Evolutionary conservation across 2,888 invertebrate genomes (phyloP), one percentile per base, ranked within the genome.

Genomic region (Galerucella pusilla): DNA sequence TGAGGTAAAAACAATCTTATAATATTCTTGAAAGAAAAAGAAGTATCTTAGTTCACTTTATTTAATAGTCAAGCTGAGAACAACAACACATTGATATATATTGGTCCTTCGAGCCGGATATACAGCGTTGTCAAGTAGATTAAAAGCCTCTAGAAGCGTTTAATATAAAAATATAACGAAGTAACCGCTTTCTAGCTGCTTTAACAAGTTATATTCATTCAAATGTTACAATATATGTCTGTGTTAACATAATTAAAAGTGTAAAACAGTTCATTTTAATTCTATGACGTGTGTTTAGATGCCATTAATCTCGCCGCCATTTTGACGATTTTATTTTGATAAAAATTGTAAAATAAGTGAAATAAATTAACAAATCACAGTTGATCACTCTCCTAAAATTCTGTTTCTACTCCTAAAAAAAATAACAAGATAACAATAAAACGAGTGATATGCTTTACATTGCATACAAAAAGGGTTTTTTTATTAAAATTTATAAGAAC

Each of bases 281-380:
- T 72, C 59, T 67, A 67, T 28, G 49, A 66, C 28, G 59, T 60
- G n/a, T 12, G 25, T 45, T 59, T 20, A 71, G 25, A 71, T 49
- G 12, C 16, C 52, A 46, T 60, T 14, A 66, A 59, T 54, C n/a
- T 70, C 35, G 54, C 20, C 46, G 49, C 45, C 20, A 46, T 42
- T 57, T 45, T 66, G 67, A 65, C 54, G n/a, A 63, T 68, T 60
- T 12, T 45, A 46, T 35, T 68, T 16, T 28, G 28, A 61, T 63
- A 63, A 61, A 28, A 46, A 52, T 49, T 70, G 64, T 70, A 63
- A 70, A 70, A 70, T 70, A 35, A 63, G 70, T 72, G 12, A 66
- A 72, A 72, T 67, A 72, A 72, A 72, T 66, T 72, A 72, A 72
- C 72, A 67, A 72, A 72, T 72, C 72, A 72, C 72, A 72, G 72